These are phyloP conservation scores for Cantharis rufa DNA, from an alignment of 2,888 invertebrate species.

Conservation along the genomic window DNA sequence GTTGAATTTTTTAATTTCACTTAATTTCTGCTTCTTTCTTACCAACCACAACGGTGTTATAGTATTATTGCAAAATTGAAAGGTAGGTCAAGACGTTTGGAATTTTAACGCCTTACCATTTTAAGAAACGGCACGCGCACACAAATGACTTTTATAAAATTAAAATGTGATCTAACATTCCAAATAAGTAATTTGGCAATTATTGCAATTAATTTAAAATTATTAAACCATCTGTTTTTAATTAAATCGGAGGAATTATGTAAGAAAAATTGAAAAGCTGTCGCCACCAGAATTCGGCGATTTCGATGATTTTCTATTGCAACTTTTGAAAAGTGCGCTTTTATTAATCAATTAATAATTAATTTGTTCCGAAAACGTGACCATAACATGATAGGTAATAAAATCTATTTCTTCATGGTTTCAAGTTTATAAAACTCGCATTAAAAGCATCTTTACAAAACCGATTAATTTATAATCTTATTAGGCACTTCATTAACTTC, in stretches of 20 bases:
- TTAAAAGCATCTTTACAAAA: background rate
- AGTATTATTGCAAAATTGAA: background rate
- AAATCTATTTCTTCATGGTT: conserved; percentile 11
- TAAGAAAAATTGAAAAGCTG: background rate
- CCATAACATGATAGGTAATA: conserved; percentile 7
- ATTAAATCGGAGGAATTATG: background rate
- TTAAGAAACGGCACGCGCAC: conserved; percentile 11
- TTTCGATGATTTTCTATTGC: background rate
- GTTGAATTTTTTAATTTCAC: background rate
- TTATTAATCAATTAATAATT: conserved; percentile 10
- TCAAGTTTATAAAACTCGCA: conserved; percentile 4
- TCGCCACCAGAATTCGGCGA: background rate
- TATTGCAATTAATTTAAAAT: background rate
- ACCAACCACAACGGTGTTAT: no score
- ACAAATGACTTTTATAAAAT: background rate
- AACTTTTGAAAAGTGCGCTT: background rate
- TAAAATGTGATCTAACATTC: background rate
- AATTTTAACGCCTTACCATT: conserved; percentile 21
- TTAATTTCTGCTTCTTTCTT: conserved; percentile 7
- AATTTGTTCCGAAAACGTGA: conserved; percentile 13
- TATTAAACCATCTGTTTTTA: background rate
- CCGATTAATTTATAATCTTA: background rate
- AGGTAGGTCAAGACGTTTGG: conserved; percentile 17
- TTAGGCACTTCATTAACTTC: background rate
- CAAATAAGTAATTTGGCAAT: background rate